A percentile compares a stretch with the other conserved stretches of the same genome.
phyloP scores from a whole-genome alignment of 2,888 invertebrate species.

The Pheosia tremula region DNA sequence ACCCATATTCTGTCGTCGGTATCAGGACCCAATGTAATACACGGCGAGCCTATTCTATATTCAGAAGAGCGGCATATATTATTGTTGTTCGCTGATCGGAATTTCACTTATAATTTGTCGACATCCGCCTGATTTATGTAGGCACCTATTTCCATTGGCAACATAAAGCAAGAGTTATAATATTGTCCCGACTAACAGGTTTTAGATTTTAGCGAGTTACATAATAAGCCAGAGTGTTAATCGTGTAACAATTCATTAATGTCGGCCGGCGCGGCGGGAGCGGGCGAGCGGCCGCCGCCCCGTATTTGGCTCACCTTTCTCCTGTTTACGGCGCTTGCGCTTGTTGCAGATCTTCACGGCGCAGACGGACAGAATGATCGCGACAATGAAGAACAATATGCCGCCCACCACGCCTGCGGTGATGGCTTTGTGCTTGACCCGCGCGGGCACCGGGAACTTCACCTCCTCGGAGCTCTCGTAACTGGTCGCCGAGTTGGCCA shows the following conservation, averaged over 20 bases:
- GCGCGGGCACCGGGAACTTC: conserved; percentile 94
- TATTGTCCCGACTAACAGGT: too few relatives aligned
- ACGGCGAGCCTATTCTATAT: too few relatives aligned
- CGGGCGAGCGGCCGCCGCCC: conserved; percentile 62
- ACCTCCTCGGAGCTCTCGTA: conserved; percentile 95
- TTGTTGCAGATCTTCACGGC: conserved; percentile 99
- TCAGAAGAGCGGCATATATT: too few relatives aligned
- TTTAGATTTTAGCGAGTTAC: conserved; percentile 16
- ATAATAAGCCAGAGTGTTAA: conserved; percentile 23
- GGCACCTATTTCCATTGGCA: too few relatives aligned
- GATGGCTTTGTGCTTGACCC: conserved; percentile 97
- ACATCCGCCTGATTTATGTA: too few relatives aligned
- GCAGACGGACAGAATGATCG: conserved; percentile 98
- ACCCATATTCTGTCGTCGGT: too few relatives aligned
- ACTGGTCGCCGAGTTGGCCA: conserved; percentile 94
- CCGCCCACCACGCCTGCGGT: conserved; percentile 98
- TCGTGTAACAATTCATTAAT: conserved; percentile 11
- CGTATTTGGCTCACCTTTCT: conserved; percentile 92
- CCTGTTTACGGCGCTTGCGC: conserved; percentile 97
- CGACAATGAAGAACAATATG: conserved; percentile 98
- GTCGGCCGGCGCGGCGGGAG: conserved; percentile 35
- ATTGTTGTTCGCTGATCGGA: too few relatives aligned
- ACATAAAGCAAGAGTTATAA: too few relatives aligned
- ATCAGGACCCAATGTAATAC: too few relatives aligned
- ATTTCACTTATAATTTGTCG: too few relatives aligned